phyloP scores from a whole-genome alignment of 2,113 vertebrate genomes.

The Cercopithecus mona region DNA sequence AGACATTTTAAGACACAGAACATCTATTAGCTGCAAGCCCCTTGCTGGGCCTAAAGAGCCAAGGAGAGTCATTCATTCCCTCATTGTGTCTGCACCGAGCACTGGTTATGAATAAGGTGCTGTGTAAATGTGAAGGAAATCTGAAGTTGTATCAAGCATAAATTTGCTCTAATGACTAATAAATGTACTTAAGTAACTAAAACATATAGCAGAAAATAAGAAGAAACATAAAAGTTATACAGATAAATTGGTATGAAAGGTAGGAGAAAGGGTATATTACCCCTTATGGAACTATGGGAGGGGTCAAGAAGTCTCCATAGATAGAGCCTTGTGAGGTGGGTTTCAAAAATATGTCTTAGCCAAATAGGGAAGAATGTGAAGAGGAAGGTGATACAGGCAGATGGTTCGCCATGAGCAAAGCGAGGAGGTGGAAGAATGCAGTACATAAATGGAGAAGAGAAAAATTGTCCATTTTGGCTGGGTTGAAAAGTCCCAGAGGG shows the following conservation, averaged over 20 bases:
- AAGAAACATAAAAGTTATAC: neutral
- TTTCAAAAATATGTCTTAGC: neutral
- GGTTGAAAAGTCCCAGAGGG: neutral
- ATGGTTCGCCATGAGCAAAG: neutral
- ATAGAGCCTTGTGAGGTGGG: neutral
- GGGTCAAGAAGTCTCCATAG: neutral
- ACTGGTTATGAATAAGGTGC: neutral
- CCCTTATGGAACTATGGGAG: neutral
- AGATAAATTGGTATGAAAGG: neutral
- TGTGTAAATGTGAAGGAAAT: neutral
- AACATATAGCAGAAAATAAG: neutral
- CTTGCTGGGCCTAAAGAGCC: neutral
- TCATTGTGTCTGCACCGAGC: neutral
- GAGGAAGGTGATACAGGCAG: neutral
- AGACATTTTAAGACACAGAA: neutral
- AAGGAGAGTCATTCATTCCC: neutral
- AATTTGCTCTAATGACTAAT: neutral
- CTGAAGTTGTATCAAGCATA: neutral
- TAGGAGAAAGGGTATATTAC: neutral
- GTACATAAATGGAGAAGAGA: neutral
- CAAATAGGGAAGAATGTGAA: neutral
- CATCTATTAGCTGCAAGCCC: neutral
- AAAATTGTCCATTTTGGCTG: neutral
- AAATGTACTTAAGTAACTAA: neutral
- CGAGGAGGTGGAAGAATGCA: neutral